Conservation (phyloP, 2,797 vertebrate species). For the Tokudaia muenninki region DNA sequence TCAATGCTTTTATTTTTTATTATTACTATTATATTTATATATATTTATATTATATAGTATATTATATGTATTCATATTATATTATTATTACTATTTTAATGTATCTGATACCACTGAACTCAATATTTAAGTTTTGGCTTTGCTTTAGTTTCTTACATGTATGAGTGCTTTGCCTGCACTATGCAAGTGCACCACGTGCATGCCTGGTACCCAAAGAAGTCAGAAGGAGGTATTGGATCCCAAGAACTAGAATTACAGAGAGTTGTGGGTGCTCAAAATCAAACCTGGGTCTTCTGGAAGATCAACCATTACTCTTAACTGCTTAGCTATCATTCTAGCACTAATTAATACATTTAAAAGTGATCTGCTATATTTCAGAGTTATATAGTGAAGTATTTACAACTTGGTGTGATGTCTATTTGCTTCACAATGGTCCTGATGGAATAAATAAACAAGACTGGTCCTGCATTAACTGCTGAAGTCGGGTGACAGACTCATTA, state of each 20-base stretch:
- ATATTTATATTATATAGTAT: no score
- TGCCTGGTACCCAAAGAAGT: neutral
- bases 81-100: neutral
- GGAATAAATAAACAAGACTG: neutral
- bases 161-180: neutral
- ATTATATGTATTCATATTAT: no score
- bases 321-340: neutral
- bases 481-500: neutral
- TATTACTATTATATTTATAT: no score
- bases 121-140: neutral
- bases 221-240: neutral
- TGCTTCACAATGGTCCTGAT: constrained; percentile 47
- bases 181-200: neutral
- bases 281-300: neutral
- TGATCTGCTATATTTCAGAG: constrained; percentile 34
- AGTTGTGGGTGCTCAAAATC: neutral
- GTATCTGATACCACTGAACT: neutral
- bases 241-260: neutral
- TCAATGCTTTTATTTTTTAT: no score
- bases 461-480: neutral
- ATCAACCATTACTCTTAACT: neutral
- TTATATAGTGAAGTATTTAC: neutral
- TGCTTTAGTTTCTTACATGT: neutral
- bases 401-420: neutral
- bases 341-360: neutral